phyloP scores from a whole-genome alignment of 2,113 vertebrate genomes.

The Monarcha castaneiventris region DNA sequence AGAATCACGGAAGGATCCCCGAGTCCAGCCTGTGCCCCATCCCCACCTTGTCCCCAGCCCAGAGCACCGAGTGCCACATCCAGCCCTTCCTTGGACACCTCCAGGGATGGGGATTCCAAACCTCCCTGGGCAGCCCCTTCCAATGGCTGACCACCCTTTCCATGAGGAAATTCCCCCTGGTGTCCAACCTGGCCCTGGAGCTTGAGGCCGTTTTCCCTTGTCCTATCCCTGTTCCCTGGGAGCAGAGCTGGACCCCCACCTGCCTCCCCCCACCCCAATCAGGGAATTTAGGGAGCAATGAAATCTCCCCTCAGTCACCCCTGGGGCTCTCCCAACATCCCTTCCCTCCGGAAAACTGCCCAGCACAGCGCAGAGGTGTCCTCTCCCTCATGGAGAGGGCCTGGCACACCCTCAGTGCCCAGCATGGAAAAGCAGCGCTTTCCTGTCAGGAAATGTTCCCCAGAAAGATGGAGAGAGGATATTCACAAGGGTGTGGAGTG shows the following conservation, averaged over 20 bases:
- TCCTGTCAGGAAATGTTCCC: neutral
- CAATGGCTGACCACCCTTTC: neutral
- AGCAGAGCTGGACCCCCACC: neutral
- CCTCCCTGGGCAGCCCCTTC: neutral
- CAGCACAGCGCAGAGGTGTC: fast-evolving
- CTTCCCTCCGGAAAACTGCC: neutral
- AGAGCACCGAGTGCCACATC: fast-evolving
- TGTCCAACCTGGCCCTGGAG: neutral
- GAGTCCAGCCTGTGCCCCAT: fast-evolving
- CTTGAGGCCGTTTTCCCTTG: neutral
- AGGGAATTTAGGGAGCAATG: neutral
- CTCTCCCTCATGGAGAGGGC: neutral
- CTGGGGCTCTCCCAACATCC: neutral
- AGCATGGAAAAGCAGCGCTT: neutral
- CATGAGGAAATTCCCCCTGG: neutral
- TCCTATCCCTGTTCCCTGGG: fast-evolving
- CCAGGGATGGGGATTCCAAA: neutral
- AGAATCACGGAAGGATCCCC: neutral
- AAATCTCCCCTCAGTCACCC: neutral
- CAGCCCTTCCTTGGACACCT: neutral
- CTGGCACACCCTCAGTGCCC: neutral
- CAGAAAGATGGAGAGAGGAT: neutral
- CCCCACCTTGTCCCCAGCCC: no score
- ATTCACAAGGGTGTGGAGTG: neutral
- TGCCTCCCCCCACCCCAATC: fast-evolving